Percentiles rank a stretch among this genome's conserved stretches.
phyloP scores from a whole-genome alignment of 2,888 invertebrate species.

The Frankliniella intonsa region DNA sequence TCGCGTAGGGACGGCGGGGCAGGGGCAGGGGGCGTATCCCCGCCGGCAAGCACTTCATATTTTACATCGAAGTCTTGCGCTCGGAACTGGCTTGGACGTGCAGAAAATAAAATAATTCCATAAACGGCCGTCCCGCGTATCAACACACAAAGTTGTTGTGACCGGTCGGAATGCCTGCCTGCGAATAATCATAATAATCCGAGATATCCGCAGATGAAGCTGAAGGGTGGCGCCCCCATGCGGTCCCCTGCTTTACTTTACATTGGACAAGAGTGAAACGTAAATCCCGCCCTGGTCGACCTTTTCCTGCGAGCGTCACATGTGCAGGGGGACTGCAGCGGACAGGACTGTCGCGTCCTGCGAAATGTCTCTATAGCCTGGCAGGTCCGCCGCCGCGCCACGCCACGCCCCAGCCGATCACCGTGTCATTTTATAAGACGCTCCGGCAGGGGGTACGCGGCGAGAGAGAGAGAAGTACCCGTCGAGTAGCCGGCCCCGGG shows the following conservation, averaged over 20 bases:
- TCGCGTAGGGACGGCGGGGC: too few species aligned
- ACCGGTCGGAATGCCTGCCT: neutral
- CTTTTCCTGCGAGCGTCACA: neutral
- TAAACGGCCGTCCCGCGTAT: neutral
- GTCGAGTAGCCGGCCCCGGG: neutral
- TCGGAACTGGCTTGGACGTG: neutral
- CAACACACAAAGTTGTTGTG: slow-evolving; percentile 26
- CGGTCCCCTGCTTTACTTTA: neutral
- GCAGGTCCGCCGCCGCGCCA: neutral
- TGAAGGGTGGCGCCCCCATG: neutral
- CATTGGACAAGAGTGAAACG: neutral
- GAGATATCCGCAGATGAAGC: neutral
- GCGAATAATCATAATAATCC: neutral
- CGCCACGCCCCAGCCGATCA: slow-evolving; percentile 4
- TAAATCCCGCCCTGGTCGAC: neutral
- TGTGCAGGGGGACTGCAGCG: neutral
- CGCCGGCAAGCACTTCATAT: too few species aligned
- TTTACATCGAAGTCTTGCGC: neutral
- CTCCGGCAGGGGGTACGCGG: slow-evolving; percentile 1
- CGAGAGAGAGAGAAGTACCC: neutral
- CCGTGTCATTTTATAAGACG: slow-evolving; percentile 5
- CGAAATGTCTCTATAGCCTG: slow-evolving; percentile 19
- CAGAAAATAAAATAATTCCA: slow-evolving; percentile 9
- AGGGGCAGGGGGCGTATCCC: too few species aligned
- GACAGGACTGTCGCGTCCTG: neutral